A percentile compares a stretch with the other conserved stretches of the same genome.
phyloP scores from a whole-genome alignment of 1,140 invertebrate species.

The Aphelenchoides besseyi region DNA sequence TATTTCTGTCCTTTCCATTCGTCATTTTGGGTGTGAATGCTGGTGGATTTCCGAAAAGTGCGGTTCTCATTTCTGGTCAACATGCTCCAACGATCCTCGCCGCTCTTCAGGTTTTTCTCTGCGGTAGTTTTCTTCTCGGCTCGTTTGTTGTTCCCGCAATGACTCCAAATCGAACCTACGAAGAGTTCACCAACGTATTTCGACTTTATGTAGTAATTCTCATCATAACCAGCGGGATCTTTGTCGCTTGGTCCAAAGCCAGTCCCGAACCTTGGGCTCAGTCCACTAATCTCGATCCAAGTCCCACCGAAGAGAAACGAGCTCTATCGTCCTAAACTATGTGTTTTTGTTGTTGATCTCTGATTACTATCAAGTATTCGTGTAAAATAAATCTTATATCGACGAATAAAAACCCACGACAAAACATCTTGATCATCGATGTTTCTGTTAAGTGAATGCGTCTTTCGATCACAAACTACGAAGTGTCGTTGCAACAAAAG shows the following conservation, averaged over 20 bases:
- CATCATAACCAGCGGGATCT: slow-evolving; percentile 35
- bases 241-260: slow-evolving; percentile 31
- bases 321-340: not conserved
- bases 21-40: slow-evolving; percentile 45
- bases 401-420: no score
- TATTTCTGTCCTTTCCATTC: slow-evolving; percentile 20
- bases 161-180: slow-evolving; percentile 40
- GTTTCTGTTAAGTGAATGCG: no score
- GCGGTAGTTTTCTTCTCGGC: slow-evolving; percentile 20
- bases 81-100: slow-evolving; percentile 42
- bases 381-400: not conserved
- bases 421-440: no score
- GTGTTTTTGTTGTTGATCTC: not conserved
- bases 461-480: no score
- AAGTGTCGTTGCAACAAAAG: no score
- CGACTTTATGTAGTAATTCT: slow-evolving; percentile 31
- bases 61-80: slow-evolving; percentile 39
- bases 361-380: not conserved
- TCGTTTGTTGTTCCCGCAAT: slow-evolving; percentile 45
- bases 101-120: slow-evolving; percentile 24
- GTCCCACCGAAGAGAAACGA: not conserved
- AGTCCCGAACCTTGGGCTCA: slow-evolving; percentile 15
- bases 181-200: slow-evolving; percentile 39
- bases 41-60: slow-evolving; percentile 42
- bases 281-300: not conserved